These are phyloP conservation scores for Otocyon megalotis DNA, from an alignment of 2,113 vertebrate genomes.

Conservation along the genomic window DNA sequence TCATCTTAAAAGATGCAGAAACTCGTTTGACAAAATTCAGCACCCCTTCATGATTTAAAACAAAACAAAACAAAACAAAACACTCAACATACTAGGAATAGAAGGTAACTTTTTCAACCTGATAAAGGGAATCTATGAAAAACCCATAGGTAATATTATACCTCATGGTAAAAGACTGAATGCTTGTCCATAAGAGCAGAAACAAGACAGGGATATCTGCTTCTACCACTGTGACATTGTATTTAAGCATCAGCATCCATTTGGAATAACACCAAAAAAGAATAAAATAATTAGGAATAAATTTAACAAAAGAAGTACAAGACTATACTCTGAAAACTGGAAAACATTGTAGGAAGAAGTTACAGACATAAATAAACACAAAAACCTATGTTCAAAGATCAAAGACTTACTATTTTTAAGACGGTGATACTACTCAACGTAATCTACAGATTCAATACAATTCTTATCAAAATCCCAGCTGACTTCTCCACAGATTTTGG, in stretches of 20 bases:
- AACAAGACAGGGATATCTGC: not conserved
- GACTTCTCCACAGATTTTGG: not conserved
- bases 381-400: not conserved
- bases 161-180: not conserved
- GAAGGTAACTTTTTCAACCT: not conserved
- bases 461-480: not conserved
- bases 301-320: not conserved
- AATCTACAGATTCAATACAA: not conserved
- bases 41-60: not conserved
- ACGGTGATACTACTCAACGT: not conserved
- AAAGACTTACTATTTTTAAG: not conserved
- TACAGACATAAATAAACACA: not conserved
- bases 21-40: slow-evolving; percentile 12
- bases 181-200: not conserved
- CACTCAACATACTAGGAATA: not conserved
- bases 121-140: not conserved
- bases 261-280: not conserved
- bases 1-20: not conserved
- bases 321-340: not conserved
- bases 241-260: not conserved
- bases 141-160: not conserved
- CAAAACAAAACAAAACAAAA: not conserved
- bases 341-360: not conserved
- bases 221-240: not conserved
- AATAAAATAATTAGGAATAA: not conserved